Evolutionary conservation across 2,888 invertebrate species (phyloP).

Genomic region (Phasia obesa): DNA sequence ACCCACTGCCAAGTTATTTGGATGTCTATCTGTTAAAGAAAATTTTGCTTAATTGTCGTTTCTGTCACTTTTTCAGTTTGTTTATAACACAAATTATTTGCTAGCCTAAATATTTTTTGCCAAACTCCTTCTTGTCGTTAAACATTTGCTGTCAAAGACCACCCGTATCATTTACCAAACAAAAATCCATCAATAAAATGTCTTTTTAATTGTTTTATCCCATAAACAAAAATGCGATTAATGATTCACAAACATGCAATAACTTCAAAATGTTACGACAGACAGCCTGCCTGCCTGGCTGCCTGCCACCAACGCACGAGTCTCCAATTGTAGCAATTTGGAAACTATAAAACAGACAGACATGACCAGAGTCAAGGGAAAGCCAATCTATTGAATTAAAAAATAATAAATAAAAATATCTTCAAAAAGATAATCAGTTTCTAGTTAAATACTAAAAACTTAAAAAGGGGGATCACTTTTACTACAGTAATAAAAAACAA

Average conservation of each 20-base stretch:
- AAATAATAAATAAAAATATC: slow-evolving; percentile 52
- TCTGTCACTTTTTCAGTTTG: neutral
- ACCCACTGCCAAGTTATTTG: too few relatives aligned
- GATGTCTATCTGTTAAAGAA: too few relatives aligned
- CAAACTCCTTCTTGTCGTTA: neutral
- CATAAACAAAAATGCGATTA: slow-evolving; percentile 70
- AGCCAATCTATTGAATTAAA: slow-evolving; percentile 62
- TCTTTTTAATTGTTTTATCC: slow-evolving; percentile 68
- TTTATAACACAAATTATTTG: neutral
- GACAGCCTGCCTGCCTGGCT: slow-evolving; percentile 18
- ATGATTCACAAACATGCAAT: slow-evolving; percentile 70
- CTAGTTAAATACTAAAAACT: slow-evolving; percentile 41
- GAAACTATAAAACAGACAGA: slow-evolving; percentile 29
- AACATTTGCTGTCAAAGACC: slow-evolving; percentile 15
- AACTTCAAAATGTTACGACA: slow-evolving; percentile 49
- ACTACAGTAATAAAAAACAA: neutral
- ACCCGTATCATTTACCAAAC: slow-evolving; percentile 37
- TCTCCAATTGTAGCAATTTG: slow-evolving; percentile 45
- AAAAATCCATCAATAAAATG: slow-evolving; percentile 64
- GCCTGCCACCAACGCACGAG: slow-evolving; percentile 56
- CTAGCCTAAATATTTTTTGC: neutral
- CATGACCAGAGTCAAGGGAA: neutral
- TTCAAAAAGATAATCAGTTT: slow-evolving; percentile 67
- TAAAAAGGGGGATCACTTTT: slow-evolving; percentile 15
- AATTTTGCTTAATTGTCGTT: too few relatives aligned